A percentile compares a stretch with the other conserved stretches of the same genome.
Conservation (phyloP, 2,888 invertebrate genomes). For the Drosophila lacicola region DNA sequence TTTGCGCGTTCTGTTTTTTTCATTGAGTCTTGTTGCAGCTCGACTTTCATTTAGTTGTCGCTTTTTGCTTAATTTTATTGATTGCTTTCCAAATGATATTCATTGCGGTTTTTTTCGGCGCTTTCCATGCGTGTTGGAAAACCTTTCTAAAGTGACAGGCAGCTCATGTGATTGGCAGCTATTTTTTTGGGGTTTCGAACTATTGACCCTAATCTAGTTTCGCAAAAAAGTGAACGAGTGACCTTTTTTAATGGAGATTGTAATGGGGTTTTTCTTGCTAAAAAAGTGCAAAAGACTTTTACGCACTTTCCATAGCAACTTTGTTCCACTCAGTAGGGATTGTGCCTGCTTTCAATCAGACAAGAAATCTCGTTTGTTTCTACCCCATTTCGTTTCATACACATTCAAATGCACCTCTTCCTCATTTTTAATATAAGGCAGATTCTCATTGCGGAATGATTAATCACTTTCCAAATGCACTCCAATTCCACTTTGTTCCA, state of each 20-base stretch:
- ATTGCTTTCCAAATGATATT: slow-evolving; percentile 51
- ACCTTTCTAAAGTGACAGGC: slow-evolving; percentile 57
- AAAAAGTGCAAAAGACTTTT: slow-evolving; percentile 1
- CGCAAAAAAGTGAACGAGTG: slow-evolving; percentile 21
- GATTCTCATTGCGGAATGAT: too few species aligned
- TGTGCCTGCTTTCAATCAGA: too few species aligned
- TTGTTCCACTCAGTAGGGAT: background rate
- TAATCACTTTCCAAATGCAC: too few species aligned
- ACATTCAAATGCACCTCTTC: too few species aligned
- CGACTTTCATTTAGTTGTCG: slow-evolving; percentile 38
- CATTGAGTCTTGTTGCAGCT: slow-evolving; percentile 24
- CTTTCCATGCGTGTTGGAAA: slow-evolving; percentile 41
- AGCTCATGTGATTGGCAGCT: slow-evolving; percentile 31
- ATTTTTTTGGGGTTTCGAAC: slow-evolving; percentile 6
- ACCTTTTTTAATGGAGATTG: slow-evolving; percentile 15
- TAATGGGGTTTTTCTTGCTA: background rate
- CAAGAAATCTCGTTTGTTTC: background rate
- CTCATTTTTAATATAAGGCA: too few species aligned
- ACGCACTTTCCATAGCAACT: background rate
- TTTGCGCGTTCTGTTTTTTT: slow-evolving; percentile 35
- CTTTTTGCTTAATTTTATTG: slow-evolving; percentile 31
- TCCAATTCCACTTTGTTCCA: too few species aligned
- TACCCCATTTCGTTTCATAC: background rate
- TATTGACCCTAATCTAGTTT: slow-evolving; percentile 22
- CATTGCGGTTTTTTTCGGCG: slow-evolving; percentile 3